Conservation (phyloP, 2,113 vertebrate species). For the Lepisosteus oculatus region DNA sequence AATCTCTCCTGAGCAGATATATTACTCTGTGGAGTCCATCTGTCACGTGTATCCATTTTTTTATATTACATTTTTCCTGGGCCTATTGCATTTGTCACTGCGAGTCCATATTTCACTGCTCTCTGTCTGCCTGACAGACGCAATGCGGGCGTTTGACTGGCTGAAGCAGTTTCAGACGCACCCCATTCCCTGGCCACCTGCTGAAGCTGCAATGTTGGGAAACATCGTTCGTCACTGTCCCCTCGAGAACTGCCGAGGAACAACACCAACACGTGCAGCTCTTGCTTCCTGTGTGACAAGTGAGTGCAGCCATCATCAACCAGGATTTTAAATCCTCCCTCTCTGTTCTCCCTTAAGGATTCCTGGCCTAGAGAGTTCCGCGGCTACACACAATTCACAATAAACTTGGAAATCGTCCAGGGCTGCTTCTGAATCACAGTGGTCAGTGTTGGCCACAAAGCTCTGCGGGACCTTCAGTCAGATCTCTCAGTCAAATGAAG, state of each 20-base stretch:
- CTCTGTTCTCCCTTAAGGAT: too few species aligned
- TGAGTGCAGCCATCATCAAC: too few species aligned
- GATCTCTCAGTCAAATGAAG: too few species aligned
- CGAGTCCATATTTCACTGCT: constrained; percentile 53
- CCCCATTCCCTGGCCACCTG: constrained; percentile 30
- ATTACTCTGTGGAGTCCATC: background rate
- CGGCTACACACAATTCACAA: too few species aligned
- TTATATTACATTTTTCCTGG: constrained; percentile 16
- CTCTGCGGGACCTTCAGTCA: too few species aligned
- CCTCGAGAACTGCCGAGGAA: background rate
- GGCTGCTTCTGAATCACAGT: too few species aligned
- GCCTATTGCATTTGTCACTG: constrained; percentile 45
- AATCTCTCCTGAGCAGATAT: background rate
- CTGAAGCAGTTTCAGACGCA: constrained; percentile 44
- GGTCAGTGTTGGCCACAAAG: too few species aligned
- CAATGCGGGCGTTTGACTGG: constrained; percentile 41
- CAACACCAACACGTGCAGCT: background rate
- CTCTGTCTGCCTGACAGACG: constrained; percentile 42
- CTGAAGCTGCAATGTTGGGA: constrained; percentile 51
- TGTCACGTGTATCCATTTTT: constrained; percentile 4
- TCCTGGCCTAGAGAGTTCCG: too few species aligned
- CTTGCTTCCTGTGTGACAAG: background rate
- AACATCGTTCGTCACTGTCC: constrained; percentile 35
- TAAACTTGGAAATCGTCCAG: too few species aligned
- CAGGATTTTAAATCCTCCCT: too few species aligned